These are phyloP conservation scores for Archips crataeganus DNA, from an alignment of 2,888 invertebrate species.

Conservation along the genomic window DNA sequence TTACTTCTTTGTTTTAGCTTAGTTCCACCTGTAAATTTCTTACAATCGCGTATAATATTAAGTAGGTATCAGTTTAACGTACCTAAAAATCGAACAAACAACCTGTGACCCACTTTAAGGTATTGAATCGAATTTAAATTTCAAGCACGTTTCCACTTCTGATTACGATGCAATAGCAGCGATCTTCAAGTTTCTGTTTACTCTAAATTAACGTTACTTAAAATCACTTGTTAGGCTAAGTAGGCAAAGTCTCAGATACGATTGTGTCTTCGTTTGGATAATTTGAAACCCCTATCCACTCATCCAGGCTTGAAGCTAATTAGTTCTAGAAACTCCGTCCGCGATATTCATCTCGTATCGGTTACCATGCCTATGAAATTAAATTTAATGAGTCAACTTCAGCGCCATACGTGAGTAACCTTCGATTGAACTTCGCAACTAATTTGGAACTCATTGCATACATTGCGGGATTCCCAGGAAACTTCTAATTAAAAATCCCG, in stretches of 20 bases:
- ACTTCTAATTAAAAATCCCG: slow-evolving; percentile 38
- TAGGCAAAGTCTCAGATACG: not conserved
- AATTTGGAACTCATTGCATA: slow-evolving; percentile 42
- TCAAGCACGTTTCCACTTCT: not conserved
- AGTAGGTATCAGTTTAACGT: not conserved
- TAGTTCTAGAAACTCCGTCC: slow-evolving; percentile 30
- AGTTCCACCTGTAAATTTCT: not conserved
- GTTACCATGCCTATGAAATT: slow-evolving; percentile 33
- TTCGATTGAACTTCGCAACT: slow-evolving; percentile 40
- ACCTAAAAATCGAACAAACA: slow-evolving; percentile 3
- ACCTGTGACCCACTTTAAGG: not conserved
- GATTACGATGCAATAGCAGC: slow-evolving; percentile 4
- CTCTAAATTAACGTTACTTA: not conserved
- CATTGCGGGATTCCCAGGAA: slow-evolving; percentile 31
- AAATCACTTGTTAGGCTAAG: not conserved
- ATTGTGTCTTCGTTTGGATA: not conserved
- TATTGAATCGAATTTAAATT: not conserved
- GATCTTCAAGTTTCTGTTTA: not conserved
- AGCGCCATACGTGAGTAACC: slow-evolving; percentile 24
- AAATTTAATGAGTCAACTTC: slow-evolving; percentile 41
- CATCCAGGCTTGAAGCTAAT: slow-evolving; percentile 29
- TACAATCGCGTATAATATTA: not conserved
- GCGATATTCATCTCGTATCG: slow-evolving; percentile 28
- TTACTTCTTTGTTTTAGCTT: not conserved
- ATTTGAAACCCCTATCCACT: slow-evolving; percentile 11